phyloP scores from a whole-genome alignment of 2,888 invertebrate genomes.

The Therioaphis trifolii region DNA sequence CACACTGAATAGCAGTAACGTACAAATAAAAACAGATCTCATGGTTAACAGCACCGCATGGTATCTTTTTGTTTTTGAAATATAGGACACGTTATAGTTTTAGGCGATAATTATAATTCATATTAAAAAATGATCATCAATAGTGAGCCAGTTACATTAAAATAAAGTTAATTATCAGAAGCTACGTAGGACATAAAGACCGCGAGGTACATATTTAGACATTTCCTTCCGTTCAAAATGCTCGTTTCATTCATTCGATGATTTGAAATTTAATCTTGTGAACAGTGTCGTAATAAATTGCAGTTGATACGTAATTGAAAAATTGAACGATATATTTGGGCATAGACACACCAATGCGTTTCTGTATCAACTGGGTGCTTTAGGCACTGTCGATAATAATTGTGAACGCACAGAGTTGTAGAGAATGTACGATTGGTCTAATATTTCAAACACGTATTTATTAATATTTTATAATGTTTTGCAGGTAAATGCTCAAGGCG shows the following conservation, averaged over 20 bases:
- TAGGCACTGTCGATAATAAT: no score
- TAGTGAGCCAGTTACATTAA: slow-evolving; percentile 19
- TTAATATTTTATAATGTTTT: slow-evolving; percentile 42
- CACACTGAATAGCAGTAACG: not conserved
- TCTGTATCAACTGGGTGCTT: no score
- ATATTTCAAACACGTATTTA: not conserved
- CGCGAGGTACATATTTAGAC: slow-evolving; percentile 23
- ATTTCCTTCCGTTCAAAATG: slow-evolving; percentile 31
- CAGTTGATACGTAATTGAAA: not conserved
- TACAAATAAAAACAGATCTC: slow-evolving; percentile 29
- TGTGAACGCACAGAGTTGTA: no score
- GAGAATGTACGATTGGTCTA: not conserved
- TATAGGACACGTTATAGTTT: slow-evolving; percentile 51
- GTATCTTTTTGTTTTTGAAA: slow-evolving; percentile 1
- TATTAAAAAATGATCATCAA: slow-evolving; percentile 34
- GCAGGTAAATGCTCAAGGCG: slow-evolving; percentile 65
- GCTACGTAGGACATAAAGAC: not conserved
- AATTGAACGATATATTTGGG: not conserved
- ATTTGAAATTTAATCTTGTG: not conserved
- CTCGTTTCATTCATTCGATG: slow-evolving; percentile 9
- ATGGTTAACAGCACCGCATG: slow-evolving; percentile 36
- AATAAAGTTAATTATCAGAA: slow-evolving; percentile 3
- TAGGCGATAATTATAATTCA: slow-evolving; percentile 37
- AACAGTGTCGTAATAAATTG: not conserved
- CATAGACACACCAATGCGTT: no score